phyloP scores from a whole-genome alignment of 2,113 vertebrate genomes.

The Melospiza georgiana region DNA sequence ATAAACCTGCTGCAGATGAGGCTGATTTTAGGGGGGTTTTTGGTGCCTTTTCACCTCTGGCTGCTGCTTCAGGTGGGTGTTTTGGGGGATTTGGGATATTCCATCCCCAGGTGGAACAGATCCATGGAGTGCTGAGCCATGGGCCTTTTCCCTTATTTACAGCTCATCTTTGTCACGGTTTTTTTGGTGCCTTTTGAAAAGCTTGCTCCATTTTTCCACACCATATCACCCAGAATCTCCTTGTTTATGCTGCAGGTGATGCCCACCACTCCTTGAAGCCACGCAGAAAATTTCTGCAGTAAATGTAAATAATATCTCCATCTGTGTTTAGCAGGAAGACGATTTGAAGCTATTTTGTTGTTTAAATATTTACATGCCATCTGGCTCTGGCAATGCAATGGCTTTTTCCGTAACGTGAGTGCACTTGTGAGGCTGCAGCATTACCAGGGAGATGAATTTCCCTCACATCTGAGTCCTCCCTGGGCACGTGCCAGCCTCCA shows the following conservation, averaged over 20 bases:
- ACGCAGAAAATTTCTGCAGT: background rate
- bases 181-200: background rate
- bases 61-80: background rate
- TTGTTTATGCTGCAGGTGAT: background rate
- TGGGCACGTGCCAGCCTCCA: conserved; percentile 18
- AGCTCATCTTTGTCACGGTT: fast-evolving
- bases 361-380: conserved; percentile 58
- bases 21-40: background rate
- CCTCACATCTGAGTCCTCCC: conserved; percentile 16
- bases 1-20: background rate
- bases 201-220: background rate
- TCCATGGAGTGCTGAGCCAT: background rate
- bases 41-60: background rate
- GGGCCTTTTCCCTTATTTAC: background rate
- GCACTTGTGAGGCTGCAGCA: conserved; percentile 47
- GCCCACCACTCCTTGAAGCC: background rate
- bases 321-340: conserved; percentile 35
- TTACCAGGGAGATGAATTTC: conserved; percentile 40
- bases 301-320: conserved; percentile 39
- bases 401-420: background rate
- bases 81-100: background rate
- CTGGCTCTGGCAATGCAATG: conserved; percentile 39
- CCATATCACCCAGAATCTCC: background rate
- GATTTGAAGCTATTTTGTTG: conserved; percentile 40
- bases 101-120: fast-evolving